Percentiles rank a stretch among this genome's conserved stretches.
Evolutionary conservation across 2,797 vertebrate species (phyloP).

Genomic region (Acanthurus tractus): DNA sequence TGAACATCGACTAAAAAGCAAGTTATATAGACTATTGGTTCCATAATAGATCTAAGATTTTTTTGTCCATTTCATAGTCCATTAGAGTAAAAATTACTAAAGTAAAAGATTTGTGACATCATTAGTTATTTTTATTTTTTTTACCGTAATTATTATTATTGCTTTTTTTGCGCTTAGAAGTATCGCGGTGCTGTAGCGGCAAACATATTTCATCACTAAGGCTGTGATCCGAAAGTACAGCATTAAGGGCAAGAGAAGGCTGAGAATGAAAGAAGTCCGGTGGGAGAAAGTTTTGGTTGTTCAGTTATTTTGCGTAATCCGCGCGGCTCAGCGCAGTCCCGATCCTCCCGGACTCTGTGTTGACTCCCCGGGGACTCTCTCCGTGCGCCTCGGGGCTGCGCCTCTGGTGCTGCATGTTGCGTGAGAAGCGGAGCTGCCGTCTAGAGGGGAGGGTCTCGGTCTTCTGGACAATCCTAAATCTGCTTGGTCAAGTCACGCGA

Average conservation of each 20-base stretch:
- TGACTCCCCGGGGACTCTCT: conserved; percentile 54
- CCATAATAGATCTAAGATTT: not conserved
- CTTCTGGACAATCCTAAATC: conserved; percentile 87
- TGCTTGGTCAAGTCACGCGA: conserved; percentile 89
- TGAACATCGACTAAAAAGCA: not conserved
- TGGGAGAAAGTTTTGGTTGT: not conserved
- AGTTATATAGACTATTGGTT: not conserved
- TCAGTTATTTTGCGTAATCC: conserved; percentile 12
- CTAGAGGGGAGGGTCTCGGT: conserved; percentile 82
- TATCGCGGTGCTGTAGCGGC: no score
- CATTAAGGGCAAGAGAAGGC: no score
- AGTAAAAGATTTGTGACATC: no score
- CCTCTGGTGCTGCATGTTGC: conserved; percentile 79
- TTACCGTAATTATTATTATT: no score
- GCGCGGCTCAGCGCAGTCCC: not conserved
- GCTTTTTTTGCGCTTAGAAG: no score
- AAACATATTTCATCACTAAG: no score
- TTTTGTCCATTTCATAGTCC: no score
- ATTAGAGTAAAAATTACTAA: no score
- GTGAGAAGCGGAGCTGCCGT: conserved; percentile 83
- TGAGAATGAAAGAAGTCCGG: not conserved
- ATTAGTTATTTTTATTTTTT: no score
- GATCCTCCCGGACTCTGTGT: conserved; percentile 22
- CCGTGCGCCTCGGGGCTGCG: conserved; percentile 66
- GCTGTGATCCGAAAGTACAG: no score